Conservation (phyloP, 1,140 invertebrate species). For the Acromyrmex charruanus region DNA sequence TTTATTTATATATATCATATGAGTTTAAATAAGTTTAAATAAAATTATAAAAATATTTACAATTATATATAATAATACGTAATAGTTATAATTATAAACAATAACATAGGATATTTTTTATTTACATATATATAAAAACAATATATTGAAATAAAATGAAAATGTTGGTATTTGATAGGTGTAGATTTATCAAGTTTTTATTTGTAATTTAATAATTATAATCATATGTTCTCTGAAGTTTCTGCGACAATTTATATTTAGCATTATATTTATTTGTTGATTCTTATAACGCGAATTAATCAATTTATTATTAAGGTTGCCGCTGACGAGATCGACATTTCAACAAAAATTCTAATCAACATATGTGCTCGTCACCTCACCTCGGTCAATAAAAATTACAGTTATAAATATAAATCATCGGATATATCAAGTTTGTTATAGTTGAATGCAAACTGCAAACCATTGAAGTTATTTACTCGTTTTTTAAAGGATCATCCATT, state of each 20-base stretch:
- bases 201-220: slow-evolving; percentile 8
- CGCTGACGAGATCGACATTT: not conserved
- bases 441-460: not conserved
- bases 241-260: not conserved
- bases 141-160: not conserved
- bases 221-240: not conserved
- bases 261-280: slow-evolving; percentile 1
- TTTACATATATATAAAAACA: not conserved
- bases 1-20: not conserved
- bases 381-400: not conserved
- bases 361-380: not conserved
- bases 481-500: not conserved
- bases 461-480: slow-evolving; percentile 40
- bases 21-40: not conserved
- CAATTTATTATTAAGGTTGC: not conserved
- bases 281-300: not conserved
- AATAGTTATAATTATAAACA: not conserved
- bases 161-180: not conserved
- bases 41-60: slow-evolving; percentile 10
- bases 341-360: slow-evolving; percentile 12
- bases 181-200: not conserved
- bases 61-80: not conserved
- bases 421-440: slow-evolving; percentile 22
- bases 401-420: slow-evolving; percentile 21
- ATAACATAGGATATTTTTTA: not conserved